Evolutionary conservation across 2,888 invertebrate species (phyloP).

Genomic region (Timema cristinae): DNA sequence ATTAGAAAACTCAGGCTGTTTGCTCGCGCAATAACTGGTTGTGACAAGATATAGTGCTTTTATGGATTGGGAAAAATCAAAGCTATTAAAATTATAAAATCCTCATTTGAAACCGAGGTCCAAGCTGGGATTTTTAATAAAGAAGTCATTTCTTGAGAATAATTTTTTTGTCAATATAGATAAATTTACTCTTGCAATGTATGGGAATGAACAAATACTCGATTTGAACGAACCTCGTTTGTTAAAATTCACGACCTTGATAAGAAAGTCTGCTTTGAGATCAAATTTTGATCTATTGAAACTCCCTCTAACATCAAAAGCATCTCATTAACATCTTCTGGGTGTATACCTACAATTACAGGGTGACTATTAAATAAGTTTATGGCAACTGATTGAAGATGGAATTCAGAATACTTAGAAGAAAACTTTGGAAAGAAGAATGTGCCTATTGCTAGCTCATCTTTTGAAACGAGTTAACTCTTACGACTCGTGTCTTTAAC

Average conservation of each 20-base stretch:
- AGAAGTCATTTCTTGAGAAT: neutral
- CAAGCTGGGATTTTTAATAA: neutral
- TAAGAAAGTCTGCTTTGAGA: neutral
- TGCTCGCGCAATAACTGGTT: neutral
- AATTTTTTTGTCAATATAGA: neutral
- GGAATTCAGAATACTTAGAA: neutral
- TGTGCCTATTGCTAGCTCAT: neutral
- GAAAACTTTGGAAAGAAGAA: neutral
- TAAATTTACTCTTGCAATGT: neutral
- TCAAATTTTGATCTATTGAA: neutral
- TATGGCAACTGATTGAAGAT: neutral
- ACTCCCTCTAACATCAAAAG: neutral
- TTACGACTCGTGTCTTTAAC: neutral
- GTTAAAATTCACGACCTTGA: neutral
- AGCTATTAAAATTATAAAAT: neutral
- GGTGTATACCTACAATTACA: neutral
- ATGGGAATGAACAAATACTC: constrained; percentile 2
- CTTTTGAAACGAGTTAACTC: neutral
- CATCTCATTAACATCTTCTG: neutral
- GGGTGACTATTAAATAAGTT: neutral
- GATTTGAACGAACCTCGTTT: neutral
- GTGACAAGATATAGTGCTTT: neutral
- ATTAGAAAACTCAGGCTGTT: neutral
- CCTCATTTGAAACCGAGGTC: neutral
- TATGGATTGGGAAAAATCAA: neutral